Percentiles rank a stretch among this genome's conserved stretches.
Conservation (phyloP, 1,140 invertebrate genomes). For the Pissodes strobi region DNA sequence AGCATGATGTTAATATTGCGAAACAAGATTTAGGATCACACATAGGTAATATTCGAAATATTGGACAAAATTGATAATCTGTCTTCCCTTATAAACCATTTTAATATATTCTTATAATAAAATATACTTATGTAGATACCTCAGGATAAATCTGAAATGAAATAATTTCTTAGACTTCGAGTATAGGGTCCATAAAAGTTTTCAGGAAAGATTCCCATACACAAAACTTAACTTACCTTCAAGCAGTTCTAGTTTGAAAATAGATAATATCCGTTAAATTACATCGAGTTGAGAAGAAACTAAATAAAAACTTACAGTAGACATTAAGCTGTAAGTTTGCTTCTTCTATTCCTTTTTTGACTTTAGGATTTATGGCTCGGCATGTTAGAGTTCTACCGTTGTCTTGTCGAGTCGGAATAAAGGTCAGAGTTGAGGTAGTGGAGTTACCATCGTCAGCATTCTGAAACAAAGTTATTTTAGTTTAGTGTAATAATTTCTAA, state of each 20-base stretch:
- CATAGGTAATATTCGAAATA: too few relatives aligned
- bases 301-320: constrained; percentile 72
- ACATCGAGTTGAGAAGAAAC: neutral
- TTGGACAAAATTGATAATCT: too few relatives aligned
- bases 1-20: too few relatives aligned
- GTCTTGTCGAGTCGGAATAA: constrained; percentile 75
- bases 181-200: too few relatives aligned
- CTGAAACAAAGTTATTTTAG: constrained; percentile 58
- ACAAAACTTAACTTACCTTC: neutral
- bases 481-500: neutral
- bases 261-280: neutral
- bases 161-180: too few relatives aligned
- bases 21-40: too few relatives aligned
- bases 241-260: neutral
- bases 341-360: constrained; percentile 73
- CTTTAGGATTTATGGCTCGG: constrained; percentile 76
- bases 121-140: too few relatives aligned
- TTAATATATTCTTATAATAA: too few relatives aligned
- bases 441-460: constrained; percentile 77
- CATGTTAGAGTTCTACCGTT: constrained; percentile 79
- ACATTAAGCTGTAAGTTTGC: constrained; percentile 80
- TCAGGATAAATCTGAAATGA: too few relatives aligned
- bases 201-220: neutral
- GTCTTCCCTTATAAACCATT: too few relatives aligned
- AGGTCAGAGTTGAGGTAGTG: constrained; percentile 74